Base-by-base conservation (phyloP, 2,113 vertebrate genomes). In the Xerus inauris region DNA sequence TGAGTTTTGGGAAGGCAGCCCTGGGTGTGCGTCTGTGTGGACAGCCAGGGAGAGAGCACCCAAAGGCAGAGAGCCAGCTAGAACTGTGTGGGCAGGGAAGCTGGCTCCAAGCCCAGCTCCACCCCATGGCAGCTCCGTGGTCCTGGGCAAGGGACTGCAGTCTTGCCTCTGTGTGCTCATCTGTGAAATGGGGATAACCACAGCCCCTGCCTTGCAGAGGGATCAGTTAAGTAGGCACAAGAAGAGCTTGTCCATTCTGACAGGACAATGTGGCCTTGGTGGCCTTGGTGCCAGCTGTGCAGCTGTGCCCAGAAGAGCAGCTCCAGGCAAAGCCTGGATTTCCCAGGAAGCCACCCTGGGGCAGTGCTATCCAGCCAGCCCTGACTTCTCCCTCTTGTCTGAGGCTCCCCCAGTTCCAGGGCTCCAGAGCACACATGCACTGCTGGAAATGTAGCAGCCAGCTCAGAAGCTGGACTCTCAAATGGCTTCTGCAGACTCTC, bases 401-500 rank as follows among this genome's bases (percentile, higher is more conserved):
- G 71, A 69, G 83, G 42, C 11, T 75, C 32, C 64, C 62, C 35
- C 13, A 17, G 89, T 10, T 87, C 87, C 67, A 67, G 49, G 57
- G 91, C 73, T 95, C 81, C 86, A 77, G 72, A 72, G 76, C 40
- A 76, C 75, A 89, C 12, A 90, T 82, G 89, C 89, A 14, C 6
- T 8, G 38, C 75, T 5, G 47, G 94, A 97, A 96, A 71, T 14
- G 11, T 45, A 69, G 88, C 62, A 73, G 96, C 91, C 91, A 97
- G 54, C 96, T 95, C 96, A 59, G 94, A 90, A 96, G 91, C 95
- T 0, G 4, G 80, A 67, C 91, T 95, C 82, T 2, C 79, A 91
- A 71, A 96, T 84, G 93, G 93, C 93, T 97, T 94, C 93, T 96
- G 83, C 95, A 95, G 97, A 89, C 77, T 67, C 47, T 64, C 92